A percentile compares a stretch with the other conserved stretches of the same genome.
Conservation (phyloP, 1,140 invertebrate genomes). For the Lepidotrigona ventralis region DNA sequence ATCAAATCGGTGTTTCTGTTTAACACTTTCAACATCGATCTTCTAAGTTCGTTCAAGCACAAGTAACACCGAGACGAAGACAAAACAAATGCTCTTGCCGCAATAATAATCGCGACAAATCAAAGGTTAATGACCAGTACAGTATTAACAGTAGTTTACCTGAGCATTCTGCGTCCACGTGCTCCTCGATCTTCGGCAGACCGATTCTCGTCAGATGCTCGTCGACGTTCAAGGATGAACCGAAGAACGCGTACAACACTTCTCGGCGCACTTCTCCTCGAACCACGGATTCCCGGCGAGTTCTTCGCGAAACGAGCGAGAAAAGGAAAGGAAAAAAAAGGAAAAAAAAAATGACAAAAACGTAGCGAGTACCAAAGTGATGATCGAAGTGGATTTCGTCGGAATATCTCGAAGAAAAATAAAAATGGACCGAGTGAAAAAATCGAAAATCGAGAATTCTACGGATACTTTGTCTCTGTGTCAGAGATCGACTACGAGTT, state of each 20-base stretch:
- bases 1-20: no score
- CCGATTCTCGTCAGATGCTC: neutral
- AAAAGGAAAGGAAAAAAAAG: neutral
- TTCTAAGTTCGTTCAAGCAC: neutral
- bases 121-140: neutral
- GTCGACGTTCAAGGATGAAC: neutral
- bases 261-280: constrained; percentile 34
- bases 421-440: no score
- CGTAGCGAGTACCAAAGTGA: no score
- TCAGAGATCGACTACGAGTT: neutral
- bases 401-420: neutral
- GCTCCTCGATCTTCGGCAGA: constrained; percentile 21
- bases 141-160: constrained; percentile 34
- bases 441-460: no score
- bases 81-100: neutral
- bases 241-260: constrained; percentile 20
- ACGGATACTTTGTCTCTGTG: no score
- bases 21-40: no score
- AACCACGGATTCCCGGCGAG: neutral
- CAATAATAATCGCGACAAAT: neutral
- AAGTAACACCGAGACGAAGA: neutral
- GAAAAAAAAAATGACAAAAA: no score
- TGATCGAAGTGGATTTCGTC: neutral
- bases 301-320: neutral
- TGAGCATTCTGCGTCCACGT: constrained; percentile 44